Conservation (phyloP, 2,113 vertebrate genomes). For the Dipodomys stephensi region DNA sequence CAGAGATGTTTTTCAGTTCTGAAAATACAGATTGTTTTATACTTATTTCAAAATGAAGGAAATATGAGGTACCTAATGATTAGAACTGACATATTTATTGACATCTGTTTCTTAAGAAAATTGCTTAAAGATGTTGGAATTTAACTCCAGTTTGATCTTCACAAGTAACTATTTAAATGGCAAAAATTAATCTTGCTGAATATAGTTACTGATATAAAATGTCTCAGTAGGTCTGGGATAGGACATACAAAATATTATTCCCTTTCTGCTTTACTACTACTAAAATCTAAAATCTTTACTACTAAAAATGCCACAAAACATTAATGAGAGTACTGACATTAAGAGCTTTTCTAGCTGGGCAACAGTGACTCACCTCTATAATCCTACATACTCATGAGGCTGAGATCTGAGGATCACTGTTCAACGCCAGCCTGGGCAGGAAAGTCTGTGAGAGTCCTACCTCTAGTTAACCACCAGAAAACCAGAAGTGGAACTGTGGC, state of each 20-base stretch:
- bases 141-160: not conserved
- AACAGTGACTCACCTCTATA: too few relatives aligned
- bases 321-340: not conserved
- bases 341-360: not conserved
- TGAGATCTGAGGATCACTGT: too few relatives aligned
- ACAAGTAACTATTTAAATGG: conserved; percentile 35
- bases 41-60: not conserved
- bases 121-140: not conserved
- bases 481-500: too few relatives aligned
- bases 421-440: too few relatives aligned
- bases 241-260: not conserved
- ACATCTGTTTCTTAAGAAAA: not conserved
- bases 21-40: conserved; percentile 4
- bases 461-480: too few relatives aligned
- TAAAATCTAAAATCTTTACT: not conserved
- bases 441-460: too few relatives aligned
- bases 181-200: not conserved
- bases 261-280: not conserved
- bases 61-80: conserved; percentile 6
- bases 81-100: not conserved
- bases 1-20: conserved; percentile 15
- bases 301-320: not conserved
- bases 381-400: too few relatives aligned
- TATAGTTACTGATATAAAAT: not conserved
- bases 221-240: not conserved